A percentile compares a stretch with the other conserved stretches of the same genome.
phyloP scores from a whole-genome alignment of 2,888 invertebrate species.

The Microdon myrmicae region DNA sequence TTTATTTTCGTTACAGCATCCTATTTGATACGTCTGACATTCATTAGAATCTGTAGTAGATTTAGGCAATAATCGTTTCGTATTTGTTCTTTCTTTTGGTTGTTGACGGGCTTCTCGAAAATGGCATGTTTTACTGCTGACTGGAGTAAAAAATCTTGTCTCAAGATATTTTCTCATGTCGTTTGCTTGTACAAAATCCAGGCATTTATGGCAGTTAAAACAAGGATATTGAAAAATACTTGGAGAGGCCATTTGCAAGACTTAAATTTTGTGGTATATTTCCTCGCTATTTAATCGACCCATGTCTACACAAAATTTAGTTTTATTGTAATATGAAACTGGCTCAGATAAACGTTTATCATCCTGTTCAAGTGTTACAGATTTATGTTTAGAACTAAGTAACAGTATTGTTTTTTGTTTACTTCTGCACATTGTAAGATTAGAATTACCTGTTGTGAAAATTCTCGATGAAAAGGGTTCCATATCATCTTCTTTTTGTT shows the following conservation, averaged over 20 bases:
- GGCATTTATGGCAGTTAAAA: constrained; percentile 34
- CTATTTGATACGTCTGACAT: constrained; percentile 36
- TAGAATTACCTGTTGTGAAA: constrained; percentile 1
- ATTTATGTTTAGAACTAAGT: too few relatives aligned
- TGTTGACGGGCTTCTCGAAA: constrained; percentile 35
- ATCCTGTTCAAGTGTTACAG: too few relatives aligned
- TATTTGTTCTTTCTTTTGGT: constrained; percentile 27
- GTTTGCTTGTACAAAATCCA: too few relatives aligned
- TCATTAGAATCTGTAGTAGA: constrained; percentile 21
- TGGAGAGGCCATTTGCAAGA: constrained; percentile 28
- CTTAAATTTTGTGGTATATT: constrained; percentile 11
- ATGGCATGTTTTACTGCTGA: constrained; percentile 38
- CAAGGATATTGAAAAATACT: constrained; percentile 32
- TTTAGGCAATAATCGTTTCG: constrained; percentile 19
- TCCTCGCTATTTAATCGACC: too few relatives aligned
- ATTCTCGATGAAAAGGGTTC: background rate
- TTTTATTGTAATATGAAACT: too few relatives aligned
- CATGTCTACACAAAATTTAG: too few relatives aligned
- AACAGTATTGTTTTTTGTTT: background rate
- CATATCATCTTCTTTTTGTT: too few relatives aligned
- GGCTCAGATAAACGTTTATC: too few relatives aligned
- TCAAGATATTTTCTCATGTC: constrained; percentile 35
- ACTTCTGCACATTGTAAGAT: constrained; percentile 2
- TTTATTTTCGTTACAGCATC: constrained; percentile 28
- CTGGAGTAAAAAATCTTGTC: constrained; percentile 42